Evolutionary conservation across 2,888 invertebrate species (phyloP).

Genomic region (Erebia palarica): DNA sequence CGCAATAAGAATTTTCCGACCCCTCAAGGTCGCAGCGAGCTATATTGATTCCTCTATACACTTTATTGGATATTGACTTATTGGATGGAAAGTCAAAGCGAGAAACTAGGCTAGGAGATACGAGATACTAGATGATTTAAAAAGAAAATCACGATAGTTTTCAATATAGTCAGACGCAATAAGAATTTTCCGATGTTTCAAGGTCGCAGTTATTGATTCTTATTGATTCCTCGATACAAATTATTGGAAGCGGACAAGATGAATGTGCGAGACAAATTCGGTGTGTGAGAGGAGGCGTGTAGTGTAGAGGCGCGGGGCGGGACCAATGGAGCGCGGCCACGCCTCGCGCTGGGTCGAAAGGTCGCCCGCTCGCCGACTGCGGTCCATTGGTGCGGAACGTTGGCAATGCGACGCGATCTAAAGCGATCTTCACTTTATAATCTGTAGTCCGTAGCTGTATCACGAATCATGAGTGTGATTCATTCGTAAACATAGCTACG

Average conservation of each 20-base stretch:
- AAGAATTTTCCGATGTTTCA: constrained; percentile 23
- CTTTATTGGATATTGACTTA: too few relatives aligned
- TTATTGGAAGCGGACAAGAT: constrained; percentile 37
- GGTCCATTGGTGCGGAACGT: constrained; percentile 62
- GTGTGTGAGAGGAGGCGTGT: constrained; percentile 54
- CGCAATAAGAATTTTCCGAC: background rate
- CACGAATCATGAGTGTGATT: too few relatives aligned
- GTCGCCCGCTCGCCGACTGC: constrained; percentile 56
- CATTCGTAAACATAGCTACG: too few relatives aligned
- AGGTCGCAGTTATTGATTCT: constrained; percentile 36
- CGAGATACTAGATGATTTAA: too few relatives aligned
- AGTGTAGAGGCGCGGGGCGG: constrained; percentile 59
- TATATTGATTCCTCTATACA: background rate
- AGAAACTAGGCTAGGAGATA: too few relatives aligned
- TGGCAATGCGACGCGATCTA: constrained; percentile 29
- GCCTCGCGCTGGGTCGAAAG: constrained; percentile 70
- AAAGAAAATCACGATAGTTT: background rate
- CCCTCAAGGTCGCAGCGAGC: constrained; percentile 16
- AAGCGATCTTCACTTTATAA: background rate
- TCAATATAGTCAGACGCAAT: background rate
- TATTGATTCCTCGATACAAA: constrained; percentile 39
- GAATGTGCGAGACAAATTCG: constrained; percentile 41
- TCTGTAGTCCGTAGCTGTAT: background rate
- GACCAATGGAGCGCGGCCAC: constrained; percentile 76
- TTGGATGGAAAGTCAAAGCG: too few relatives aligned